Evolutionary conservation across 1,140 invertebrate genomes (phyloP), one percentile per base, ranked within the genome.

Genomic region (Ericerus pela): DNA sequence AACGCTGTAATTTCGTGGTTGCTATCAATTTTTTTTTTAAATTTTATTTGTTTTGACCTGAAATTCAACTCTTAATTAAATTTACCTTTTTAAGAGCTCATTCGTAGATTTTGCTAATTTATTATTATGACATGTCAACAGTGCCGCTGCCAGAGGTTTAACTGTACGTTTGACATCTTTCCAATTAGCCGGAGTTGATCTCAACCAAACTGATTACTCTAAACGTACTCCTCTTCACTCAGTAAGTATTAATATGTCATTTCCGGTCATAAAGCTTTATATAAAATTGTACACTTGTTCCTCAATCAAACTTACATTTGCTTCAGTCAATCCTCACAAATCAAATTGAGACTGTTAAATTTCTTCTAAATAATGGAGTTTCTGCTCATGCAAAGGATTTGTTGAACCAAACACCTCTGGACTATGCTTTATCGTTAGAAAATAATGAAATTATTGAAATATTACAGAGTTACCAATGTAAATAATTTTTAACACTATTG

Each of bases 161-260:
- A 16, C 76, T 1, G 66, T 64, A 10, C 71, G 78, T 5, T 62
- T 85, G 1, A 59, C 71, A 33, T 81, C 80, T 0, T 82, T 75
- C 59, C 59, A 69, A 10, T 51, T 76, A n/a, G 81, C 82, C 3
- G 79, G 80, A 5, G 80, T 75, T 1, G 76, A 82, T 68, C 59
- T 85, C 0, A 73, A 73, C 1, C 72, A 76, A 59, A 53, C 64
- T 0, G 79, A 83, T 65, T 62, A 71, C 8, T 75, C 74, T 1
- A 78, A 76, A 33, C 66, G 79, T 22, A 81, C 80, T 0, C 70
- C 79, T 1, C 62, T 84, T 11, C 79, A 84, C 64, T 61, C 73
- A 37, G 79, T 69, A 66, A 61, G 59, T 59, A 54, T 41, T 27
- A 29, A 24, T 3, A 38, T 2, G n/a, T 10, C 30, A 33, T 10